Evolutionary conservation across 2,888 invertebrate genomes (phyloP).

Genomic region (Caenorhabditis virilis): DNA sequence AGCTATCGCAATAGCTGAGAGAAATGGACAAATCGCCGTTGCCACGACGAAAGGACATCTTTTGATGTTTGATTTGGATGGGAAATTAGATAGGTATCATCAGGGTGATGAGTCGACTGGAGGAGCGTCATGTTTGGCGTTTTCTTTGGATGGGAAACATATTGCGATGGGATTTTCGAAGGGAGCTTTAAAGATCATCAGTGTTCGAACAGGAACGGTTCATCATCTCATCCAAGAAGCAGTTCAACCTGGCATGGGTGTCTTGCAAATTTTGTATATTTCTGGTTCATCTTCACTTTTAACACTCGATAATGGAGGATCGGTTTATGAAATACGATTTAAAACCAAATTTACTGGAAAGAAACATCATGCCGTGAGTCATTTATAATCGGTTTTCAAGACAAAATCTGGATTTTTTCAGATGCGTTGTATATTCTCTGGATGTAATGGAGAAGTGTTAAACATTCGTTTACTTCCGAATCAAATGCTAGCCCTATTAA

Average conservation of each 20-base stretch:
- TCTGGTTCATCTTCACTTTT: conserved; percentile 72
- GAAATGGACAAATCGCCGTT: conserved; percentile 50
- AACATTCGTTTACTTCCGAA: conserved; percentile 45
- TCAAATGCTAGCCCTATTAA: conserved; percentile 54
- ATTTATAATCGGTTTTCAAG: neutral
- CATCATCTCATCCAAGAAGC: conserved; percentile 73
- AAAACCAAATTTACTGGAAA: conserved; percentile 15
- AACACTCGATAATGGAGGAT: conserved; percentile 56
- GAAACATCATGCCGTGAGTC: conserved; percentile 16
- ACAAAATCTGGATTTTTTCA: conserved; percentile 75
- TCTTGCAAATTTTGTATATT: conserved; percentile 80
- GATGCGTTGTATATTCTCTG: conserved; percentile 85
- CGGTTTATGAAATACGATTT: conserved; percentile 55
- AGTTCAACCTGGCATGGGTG: conserved; percentile 83
- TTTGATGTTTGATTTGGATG: conserved; percentile 53
- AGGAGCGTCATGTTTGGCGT: conserved; percentile 46
- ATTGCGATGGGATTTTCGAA: conserved; percentile 47
- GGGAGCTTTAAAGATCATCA: conserved; percentile 47
- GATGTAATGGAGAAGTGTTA: conserved; percentile 81
- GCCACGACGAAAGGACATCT: conserved; percentile 56
- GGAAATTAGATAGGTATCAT: conserved; percentile 49
- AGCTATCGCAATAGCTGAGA: conserved; percentile 46
- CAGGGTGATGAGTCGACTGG: conserved; percentile 42
- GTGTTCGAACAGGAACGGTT: conserved; percentile 25
- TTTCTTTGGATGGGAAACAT: conserved; percentile 41